A percentile compares a stretch with the other conserved stretches of the same genome.
These are phyloP conservation scores for Lycaon pictus DNA, from an alignment of 2,113 vertebrate genomes.

Conservation along the genomic window DNA sequence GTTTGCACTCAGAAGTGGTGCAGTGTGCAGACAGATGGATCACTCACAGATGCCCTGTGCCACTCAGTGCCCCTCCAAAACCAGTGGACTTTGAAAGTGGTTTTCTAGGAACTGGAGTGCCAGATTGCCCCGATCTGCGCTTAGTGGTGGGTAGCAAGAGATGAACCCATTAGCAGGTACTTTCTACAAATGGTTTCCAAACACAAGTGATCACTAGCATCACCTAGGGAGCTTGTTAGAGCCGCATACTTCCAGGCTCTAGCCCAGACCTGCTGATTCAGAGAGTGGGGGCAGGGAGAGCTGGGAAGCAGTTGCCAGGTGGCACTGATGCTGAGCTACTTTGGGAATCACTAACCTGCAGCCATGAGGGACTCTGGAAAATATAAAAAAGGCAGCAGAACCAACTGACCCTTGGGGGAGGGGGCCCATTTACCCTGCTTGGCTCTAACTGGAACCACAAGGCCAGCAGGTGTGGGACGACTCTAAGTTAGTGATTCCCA, in stretches of 20 bases:
- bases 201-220: not conserved
- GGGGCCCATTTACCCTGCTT: not conserved
- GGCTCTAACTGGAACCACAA: not conserved
- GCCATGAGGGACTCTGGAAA: not conserved
- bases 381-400: not conserved
- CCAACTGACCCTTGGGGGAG: not conserved
- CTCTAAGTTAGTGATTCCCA: not conserved
- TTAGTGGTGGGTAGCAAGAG: not conserved
- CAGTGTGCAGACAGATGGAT: not conserved
- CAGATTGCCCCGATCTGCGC: not conserved
- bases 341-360: not conserved
- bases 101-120: not conserved
- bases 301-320: not conserved
- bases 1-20: accelerated
- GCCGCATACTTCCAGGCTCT: not conserved
- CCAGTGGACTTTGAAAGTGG: not conserved
- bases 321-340: not conserved
- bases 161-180: not conserved
- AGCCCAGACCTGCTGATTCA: not conserved
- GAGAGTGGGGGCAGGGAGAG: not conserved
- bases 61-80: not conserved
- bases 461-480: not conserved
- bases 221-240: not conserved
- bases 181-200: constrained; percentile 23
- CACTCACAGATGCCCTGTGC: not conserved